Conservation (phyloP, 2,797 vertebrate species). For the Malacoraja senta region DNA sequence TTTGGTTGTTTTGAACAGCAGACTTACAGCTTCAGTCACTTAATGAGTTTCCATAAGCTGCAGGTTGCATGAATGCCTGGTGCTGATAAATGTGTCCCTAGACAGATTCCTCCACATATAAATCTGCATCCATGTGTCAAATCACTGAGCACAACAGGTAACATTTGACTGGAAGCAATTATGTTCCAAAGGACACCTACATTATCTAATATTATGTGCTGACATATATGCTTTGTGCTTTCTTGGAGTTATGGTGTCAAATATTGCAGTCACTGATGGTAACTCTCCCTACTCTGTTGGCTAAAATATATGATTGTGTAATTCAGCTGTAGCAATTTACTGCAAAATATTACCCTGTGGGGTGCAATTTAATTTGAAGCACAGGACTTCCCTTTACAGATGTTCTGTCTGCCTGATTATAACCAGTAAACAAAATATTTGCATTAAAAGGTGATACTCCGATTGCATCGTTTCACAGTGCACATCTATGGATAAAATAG, state of each 20-base stretch:
- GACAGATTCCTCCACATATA: constrained; percentile 34
- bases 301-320: constrained; percentile 28
- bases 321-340: neutral
- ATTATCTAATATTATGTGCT: constrained; percentile 39
- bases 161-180: constrained; percentile 37
- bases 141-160: constrained; percentile 36
- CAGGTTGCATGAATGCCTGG: constrained; percentile 38
- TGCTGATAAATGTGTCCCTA: constrained; percentile 40
- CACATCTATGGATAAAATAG: neutral
- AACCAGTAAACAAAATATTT: constrained; percentile 22
- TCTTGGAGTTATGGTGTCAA: neutral
- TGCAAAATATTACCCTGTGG: constrained; percentile 9
- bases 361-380: constrained; percentile 22
- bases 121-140: constrained; percentile 40
- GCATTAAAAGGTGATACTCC: neutral
- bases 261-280: neutral
- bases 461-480: neutral
- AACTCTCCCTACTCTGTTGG: neutral
- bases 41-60: constrained; percentile 40
- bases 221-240: constrained; percentile 31
- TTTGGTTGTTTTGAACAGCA: constrained; percentile 36
- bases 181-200: constrained; percentile 35
- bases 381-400: neutral
- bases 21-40: constrained; percentile 38
- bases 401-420: neutral